phyloP scores from a whole-genome alignment of 2,113 vertebrate species.

The Psittacara wagleri region DNA sequence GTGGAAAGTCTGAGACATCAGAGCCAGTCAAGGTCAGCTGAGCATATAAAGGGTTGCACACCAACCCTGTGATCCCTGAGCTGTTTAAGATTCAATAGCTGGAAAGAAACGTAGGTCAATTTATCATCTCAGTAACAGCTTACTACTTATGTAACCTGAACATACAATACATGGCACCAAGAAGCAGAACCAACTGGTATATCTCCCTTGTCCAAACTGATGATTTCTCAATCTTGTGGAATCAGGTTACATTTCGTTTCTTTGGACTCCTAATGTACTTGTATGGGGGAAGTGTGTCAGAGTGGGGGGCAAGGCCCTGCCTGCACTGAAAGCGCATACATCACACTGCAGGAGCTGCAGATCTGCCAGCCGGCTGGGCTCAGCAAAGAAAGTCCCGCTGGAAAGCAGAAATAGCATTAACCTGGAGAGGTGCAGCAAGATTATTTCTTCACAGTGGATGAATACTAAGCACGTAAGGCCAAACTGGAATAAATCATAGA shows the following conservation, averaged over 20 bases:
- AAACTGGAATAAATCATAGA: not conserved
- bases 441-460: not conserved
- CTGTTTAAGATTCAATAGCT: not conserved
- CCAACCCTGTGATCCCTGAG: not conserved
- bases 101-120: not conserved
- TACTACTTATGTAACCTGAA: not conserved
- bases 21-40: not conserved
- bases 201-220: not conserved
- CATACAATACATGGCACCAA: not conserved
- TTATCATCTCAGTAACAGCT: not conserved
- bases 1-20: not conserved
- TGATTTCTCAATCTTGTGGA: not conserved
- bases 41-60: not conserved
- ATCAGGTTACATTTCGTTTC: not conserved
- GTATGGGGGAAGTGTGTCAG: not conserved
- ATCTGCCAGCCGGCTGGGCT: not conserved
- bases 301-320: not conserved
- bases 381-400: not conserved
- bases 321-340: not conserved
- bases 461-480: not conserved
- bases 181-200: not conserved
- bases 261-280: not conserved
- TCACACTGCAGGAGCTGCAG: not conserved
- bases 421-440: not conserved
- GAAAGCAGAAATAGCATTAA: not conserved